A percentile compares a stretch with the other conserved stretches of the same genome.
Conservation (phyloP, 2,113 vertebrate species). For the Mustela lutreola region DNA sequence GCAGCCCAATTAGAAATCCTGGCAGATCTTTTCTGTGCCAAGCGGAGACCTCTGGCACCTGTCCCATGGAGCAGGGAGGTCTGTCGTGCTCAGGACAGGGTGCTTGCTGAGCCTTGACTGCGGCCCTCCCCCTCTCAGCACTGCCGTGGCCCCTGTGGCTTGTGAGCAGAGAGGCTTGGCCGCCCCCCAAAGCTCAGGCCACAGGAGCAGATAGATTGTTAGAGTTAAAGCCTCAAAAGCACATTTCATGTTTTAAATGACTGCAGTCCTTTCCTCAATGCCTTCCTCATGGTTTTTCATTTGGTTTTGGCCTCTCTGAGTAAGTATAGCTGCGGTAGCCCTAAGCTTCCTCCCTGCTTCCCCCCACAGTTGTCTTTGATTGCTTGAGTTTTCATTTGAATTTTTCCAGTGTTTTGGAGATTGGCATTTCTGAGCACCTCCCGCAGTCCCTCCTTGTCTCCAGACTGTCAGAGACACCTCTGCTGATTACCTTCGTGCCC, state of each 20-base stretch:
- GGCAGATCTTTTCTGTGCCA: not conserved
- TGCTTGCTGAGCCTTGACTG: not conserved
- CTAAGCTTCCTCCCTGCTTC: not conserved
- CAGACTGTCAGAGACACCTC: not conserved
- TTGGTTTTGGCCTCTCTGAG: conserved; percentile 27
- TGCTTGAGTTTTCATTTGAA: not conserved
- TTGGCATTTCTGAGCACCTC: not conserved
- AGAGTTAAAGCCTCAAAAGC: not conserved
- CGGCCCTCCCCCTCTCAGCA: accelerated
- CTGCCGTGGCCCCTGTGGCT: not conserved
- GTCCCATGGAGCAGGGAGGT: no score
- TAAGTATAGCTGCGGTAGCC: not conserved
- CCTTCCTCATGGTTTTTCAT: not conserved
- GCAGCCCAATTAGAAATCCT: not conserved
- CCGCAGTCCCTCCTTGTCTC: not conserved
- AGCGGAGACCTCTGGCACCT: accelerated
- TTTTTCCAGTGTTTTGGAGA: not conserved
- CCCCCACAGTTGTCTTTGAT: not conserved
- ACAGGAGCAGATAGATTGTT: not conserved
- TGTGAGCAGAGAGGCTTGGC: not conserved
- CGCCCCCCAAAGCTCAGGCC: not conserved
- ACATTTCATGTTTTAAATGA: not conserved
- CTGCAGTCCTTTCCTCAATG: not conserved
- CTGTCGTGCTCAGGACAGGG: not conserved
- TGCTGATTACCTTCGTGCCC: not conserved